A percentile compares a stretch with the other conserved stretches of the same genome.
These are phyloP conservation scores for Oryzias woworae DNA, from an alignment of 2,113 vertebrate species.

Conservation along the genomic window DNA sequence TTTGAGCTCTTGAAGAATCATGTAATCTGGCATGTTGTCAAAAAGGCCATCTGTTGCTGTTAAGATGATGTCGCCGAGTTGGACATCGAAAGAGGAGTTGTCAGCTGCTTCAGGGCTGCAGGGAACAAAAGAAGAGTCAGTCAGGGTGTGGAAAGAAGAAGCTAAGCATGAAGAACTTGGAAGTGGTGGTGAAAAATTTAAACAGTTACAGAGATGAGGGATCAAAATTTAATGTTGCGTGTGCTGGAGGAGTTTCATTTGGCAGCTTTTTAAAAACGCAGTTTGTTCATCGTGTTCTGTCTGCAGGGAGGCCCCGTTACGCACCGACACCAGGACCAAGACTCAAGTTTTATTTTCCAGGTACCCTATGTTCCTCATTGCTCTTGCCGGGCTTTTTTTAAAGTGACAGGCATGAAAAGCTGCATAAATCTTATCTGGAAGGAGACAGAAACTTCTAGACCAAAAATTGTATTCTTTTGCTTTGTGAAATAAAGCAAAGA, in stretches of 20 bases:
- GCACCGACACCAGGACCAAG: conserved; percentile 10
- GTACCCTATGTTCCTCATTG: conserved; percentile 15
- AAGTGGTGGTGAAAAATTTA: conserved; percentile 22
- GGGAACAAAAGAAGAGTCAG: conserved; percentile 22
- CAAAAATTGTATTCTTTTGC: too few species aligned
- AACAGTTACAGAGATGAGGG: conserved; percentile 18
- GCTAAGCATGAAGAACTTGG: conserved; percentile 10
- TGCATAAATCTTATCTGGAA: too few species aligned
- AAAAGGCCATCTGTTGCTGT: conserved; percentile 96
- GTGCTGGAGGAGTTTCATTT: conserved; percentile 15
- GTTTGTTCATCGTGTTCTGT: conserved; percentile 3
- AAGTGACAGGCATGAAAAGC: not conserved
- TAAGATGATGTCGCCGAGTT: conserved; percentile 97
- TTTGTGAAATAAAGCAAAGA: too few species aligned
- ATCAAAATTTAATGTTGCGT: conserved; percentile 22
- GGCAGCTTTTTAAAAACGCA: conserved; percentile 16
- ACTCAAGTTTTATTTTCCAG: conserved; percentile 33
- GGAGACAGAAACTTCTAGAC: too few species aligned
- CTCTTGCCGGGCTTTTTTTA: conserved; percentile 16
- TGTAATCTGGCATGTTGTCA: conserved; percentile 99
- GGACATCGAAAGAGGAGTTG: conserved; percentile 95
- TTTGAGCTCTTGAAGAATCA: conserved; percentile 98
- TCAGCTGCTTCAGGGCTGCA: conserved; percentile 93
- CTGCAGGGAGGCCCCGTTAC: conserved; percentile 4
- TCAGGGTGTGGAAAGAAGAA: conserved; percentile 21